These are phyloP conservation scores for Oxyruncus cristatus DNA, from an alignment of 2,113 vertebrate genomes.

Conservation along the genomic window DNA sequence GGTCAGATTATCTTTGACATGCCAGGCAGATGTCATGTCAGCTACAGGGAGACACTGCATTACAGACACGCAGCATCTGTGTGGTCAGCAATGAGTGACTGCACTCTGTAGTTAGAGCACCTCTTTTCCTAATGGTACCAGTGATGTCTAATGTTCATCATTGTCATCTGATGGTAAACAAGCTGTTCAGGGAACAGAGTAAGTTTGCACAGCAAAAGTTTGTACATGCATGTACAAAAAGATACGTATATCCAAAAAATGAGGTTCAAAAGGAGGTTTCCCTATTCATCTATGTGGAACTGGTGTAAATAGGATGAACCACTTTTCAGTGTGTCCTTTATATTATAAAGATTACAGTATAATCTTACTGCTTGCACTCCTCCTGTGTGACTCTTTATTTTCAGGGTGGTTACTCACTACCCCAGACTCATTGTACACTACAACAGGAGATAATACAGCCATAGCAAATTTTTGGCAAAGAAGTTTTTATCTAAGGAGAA, in stretches of 20 bases:
- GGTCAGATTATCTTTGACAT: background rate
- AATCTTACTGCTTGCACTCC: background rate
- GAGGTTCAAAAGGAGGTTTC: background rate
- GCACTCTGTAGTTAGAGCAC: background rate
- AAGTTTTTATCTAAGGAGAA: conserved; percentile 43
- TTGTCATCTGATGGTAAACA: background rate
- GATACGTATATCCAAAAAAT: background rate
- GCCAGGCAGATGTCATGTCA: background rate
- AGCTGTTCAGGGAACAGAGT: background rate
- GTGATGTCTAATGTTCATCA: background rate
- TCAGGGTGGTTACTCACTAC: conserved; percentile 65
- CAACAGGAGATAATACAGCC: conserved; percentile 35
- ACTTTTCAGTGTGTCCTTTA: background rate
- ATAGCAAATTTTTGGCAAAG: conserved; percentile 36
- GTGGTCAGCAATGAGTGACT: background rate
- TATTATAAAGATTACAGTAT: background rate
- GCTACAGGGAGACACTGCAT: background rate
- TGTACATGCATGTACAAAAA: background rate
- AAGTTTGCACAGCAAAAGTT: background rate
- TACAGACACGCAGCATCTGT: background rate
- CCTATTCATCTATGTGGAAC: background rate
- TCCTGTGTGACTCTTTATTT: background rate
- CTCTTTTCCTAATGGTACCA: background rate
- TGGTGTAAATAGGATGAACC: background rate
- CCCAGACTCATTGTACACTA: conserved; percentile 67